Base-by-base conservation (phyloP, 1,140 invertebrate species). In the Drosophila teissieri region DNA sequence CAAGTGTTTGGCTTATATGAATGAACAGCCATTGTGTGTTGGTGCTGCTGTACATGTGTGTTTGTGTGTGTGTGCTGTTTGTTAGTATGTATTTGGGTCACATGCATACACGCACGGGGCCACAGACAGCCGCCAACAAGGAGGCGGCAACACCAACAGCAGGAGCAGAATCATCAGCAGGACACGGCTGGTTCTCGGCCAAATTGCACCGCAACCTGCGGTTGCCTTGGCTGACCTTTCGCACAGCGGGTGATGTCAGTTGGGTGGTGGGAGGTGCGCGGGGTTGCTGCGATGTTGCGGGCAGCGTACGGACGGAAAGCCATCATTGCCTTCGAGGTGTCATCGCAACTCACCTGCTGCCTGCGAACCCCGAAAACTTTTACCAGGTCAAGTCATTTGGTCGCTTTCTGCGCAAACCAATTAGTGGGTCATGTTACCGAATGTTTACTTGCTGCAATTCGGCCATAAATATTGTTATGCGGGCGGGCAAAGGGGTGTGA, bases 401-500 rank as follows among this genome's bases (percentile, higher is more conserved):
- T 39, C 22, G 81, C 63, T 73, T 60, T 54, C 45, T 51, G 56
- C 55, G 65, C 64, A 65, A 80, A 64, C 62, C 83, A 89, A 83
- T 88, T 88, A 88, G 76, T 89, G 84, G 84, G 83, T 88, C 83
- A 88, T 83, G 75, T 76, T 81, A 62, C 57, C 48, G 17, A 58
- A 36, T 65, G 36, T 39, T 68, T 52, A 34, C 39, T 27, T 24
- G 19, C 40, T 44, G 73, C 46, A 64, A 52, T 53, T 51, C 17
- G 57, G 17, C 36, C 37, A 74, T 74, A 64, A 52, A 74, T 56
- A 73, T 55, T 65, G 56, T 63, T 58, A 60, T 42, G 42, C 48
- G 15, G 17, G 4, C 4, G 40, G 4, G 40, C 6, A 6, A 8
- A 27, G 31, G 8, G 27, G 31, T 42, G n/a, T 10, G 22, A 12